These are phyloP conservation scores for Cirrhinus molitorella DNA, from an alignment of 2,797 vertebrate genomes.

Conservation along the genomic window DNA sequence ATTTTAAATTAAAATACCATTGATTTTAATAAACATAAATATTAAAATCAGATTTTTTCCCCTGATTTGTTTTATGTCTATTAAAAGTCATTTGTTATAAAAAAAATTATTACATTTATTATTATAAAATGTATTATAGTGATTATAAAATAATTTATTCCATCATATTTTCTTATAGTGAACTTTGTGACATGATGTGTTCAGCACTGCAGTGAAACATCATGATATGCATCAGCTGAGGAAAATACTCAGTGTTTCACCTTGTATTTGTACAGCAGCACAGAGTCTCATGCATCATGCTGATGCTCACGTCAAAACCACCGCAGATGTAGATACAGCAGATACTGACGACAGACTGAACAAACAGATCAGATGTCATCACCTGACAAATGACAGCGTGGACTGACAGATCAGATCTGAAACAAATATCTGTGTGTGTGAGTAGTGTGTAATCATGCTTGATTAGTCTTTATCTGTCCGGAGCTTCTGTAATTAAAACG, in stretches of 20 bases:
- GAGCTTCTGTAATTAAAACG: not conserved
- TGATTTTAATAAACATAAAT: too few species aligned
- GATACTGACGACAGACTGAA: not conserved
- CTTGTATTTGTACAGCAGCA: not conserved
- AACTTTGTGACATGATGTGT: not conserved
- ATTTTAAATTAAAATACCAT: too few species aligned
- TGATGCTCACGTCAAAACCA: not conserved
- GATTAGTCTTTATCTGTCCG: not conserved
- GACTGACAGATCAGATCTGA: not conserved
- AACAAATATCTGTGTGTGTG: not conserved
- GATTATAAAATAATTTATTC: too few species aligned
- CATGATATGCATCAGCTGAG: not conserved
- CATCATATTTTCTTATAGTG: too few species aligned
- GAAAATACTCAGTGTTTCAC: not conserved
- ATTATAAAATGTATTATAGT: too few species aligned
- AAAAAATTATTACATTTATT: too few species aligned
- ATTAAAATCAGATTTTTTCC: too few species aligned
- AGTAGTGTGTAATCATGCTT: not conserved
- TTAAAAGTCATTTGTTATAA: too few species aligned
- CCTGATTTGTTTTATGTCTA: too few species aligned
- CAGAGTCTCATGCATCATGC: not conserved
- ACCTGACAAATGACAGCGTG: too few species aligned
- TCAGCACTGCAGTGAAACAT: not conserved
- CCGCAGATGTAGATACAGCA: not conserved
- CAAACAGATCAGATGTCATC: slow-evolving; percentile 15